Evolutionary conservation across 2,113 vertebrate species (phyloP).

Genomic region (Oncorhynchus mykiss): DNA sequence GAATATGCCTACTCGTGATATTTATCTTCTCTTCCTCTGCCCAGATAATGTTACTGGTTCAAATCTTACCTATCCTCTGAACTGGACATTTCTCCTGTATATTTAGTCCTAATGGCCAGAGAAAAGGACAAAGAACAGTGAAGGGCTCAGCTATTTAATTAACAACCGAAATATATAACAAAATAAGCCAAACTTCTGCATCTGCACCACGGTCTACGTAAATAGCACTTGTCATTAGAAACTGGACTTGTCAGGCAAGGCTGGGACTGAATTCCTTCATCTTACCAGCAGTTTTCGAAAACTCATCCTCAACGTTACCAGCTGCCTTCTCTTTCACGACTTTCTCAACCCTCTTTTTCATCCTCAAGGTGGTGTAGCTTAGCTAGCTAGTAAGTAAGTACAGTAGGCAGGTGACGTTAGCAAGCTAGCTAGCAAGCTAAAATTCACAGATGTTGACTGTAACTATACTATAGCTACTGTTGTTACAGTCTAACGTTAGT

Average conservation of each 20-base stretch:
- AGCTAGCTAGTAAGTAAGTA: neutral
- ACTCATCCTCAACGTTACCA: conserved; percentile 12
- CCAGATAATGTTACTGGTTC: too few species aligned
- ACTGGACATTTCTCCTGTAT: conserved; percentile 17
- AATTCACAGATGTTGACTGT: too few species aligned
- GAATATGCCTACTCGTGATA: too few species aligned
- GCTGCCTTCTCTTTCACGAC: conserved; percentile 26
- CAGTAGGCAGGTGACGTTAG: neutral
- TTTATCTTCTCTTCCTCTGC: neutral
- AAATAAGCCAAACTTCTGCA: too few species aligned
- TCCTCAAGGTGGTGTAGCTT: neutral
- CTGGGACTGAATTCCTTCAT: neutral
- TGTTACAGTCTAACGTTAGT: too few species aligned
- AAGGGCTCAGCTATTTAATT: too few species aligned
- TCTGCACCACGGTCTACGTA: too few species aligned
- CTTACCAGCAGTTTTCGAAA: conserved; percentile 33
- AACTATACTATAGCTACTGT: too few species aligned
- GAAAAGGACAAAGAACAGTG: neutral
- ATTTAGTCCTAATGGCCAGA: conserved; percentile 25
- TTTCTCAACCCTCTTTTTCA: conserved; percentile 27
- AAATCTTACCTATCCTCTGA: conserved; percentile 21
- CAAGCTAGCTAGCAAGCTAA: too few species aligned
- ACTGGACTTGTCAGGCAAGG: too few species aligned
- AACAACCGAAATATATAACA: too few species aligned
- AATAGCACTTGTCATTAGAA: too few species aligned